Conservation (phyloP, 2,797 vertebrate species). For the Acanthurus lineatus region DNA sequence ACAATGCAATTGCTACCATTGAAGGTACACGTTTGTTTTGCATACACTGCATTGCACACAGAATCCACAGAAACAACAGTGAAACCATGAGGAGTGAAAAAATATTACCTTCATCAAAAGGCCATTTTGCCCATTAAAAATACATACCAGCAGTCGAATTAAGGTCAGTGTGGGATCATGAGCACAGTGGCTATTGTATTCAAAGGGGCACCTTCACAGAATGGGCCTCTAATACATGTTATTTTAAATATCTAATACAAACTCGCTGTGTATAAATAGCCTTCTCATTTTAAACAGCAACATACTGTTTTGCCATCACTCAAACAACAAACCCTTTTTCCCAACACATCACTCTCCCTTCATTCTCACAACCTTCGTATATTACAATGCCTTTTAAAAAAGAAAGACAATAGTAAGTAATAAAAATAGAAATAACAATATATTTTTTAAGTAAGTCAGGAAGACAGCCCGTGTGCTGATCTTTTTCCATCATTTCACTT, state of each 20-base stretch:
- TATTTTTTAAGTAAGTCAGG: slow-evolving; percentile 67
- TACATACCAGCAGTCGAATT: slow-evolving; percentile 58
- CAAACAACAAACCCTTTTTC: slow-evolving; percentile 49
- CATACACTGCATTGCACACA: slow-evolving; percentile 53
- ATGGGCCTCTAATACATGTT: slow-evolving; percentile 36
- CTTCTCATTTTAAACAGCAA: slow-evolving; percentile 53
- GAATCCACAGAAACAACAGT: slow-evolving; percentile 44
- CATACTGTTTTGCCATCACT: slow-evolving; percentile 48
- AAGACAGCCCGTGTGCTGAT: slow-evolving; percentile 50
- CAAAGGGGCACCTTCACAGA: slow-evolving; percentile 29
- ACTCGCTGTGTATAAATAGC: slow-evolving; percentile 74
- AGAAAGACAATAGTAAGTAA: slow-evolving; percentile 52
- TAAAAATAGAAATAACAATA: slow-evolving; percentile 55
- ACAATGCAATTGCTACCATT: slow-evolving; percentile 49
- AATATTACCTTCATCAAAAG: slow-evolving; percentile 57
- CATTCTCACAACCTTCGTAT: slow-evolving; percentile 67
- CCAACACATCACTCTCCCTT: slow-evolving; percentile 69
- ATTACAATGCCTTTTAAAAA: slow-evolving; percentile 41
- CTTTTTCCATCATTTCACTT: slow-evolving; percentile 25
- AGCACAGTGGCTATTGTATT: slow-evolving; percentile 19
- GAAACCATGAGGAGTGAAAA: slow-evolving; percentile 61
- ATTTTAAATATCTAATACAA: slow-evolving; percentile 76
- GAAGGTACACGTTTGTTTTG: slow-evolving; percentile 46
- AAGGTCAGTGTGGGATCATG: slow-evolving; percentile 45
- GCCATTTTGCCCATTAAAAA: slow-evolving; percentile 60